Conservation (phyloP, 2,888 invertebrate species). For the Emmelina monodactyla region DNA sequence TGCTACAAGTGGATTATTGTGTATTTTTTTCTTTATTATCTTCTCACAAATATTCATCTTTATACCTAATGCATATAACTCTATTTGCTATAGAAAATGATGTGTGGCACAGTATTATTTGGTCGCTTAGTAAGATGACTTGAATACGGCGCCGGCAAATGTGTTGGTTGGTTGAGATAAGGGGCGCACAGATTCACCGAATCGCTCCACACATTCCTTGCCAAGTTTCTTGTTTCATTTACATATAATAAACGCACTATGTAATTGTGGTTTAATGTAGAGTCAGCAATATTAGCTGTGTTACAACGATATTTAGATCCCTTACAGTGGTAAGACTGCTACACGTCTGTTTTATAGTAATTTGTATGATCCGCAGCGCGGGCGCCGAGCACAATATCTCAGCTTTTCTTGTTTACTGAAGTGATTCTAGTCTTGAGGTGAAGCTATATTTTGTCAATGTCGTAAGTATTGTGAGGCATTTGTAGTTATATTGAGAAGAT, state of each 20-base stretch:
- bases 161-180: constrained; percentile 61
- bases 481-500: too few species aligned
- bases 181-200: constrained; percentile 53
- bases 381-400: not conserved
- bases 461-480: not conserved
- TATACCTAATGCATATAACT: too few species aligned
- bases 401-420: constrained; percentile 1
- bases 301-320: too few species aligned
- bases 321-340: too few species aligned
- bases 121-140: constrained; percentile 33
- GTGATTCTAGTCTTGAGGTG: not conserved
- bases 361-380: not conserved
- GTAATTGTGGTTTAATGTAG: constrained; percentile 27
- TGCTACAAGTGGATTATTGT: too few species aligned
- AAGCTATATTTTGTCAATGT: not conserved
- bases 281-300: constrained; percentile 2
- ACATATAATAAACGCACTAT: constrained; percentile 36
- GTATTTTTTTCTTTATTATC: too few species aligned
- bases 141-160: too few species aligned
- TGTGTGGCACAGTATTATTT: constrained; percentile 36
- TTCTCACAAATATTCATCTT: too few species aligned
- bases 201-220: constrained; percentile 38
- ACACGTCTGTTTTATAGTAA: not conserved
- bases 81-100: too few species aligned
- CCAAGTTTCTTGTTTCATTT: constrained; percentile 57